Percentiles rank a stretch among this genome's conserved stretches.
Conservation (phyloP, 2,797 vertebrate species). For the Acanthis flammea region DNA sequence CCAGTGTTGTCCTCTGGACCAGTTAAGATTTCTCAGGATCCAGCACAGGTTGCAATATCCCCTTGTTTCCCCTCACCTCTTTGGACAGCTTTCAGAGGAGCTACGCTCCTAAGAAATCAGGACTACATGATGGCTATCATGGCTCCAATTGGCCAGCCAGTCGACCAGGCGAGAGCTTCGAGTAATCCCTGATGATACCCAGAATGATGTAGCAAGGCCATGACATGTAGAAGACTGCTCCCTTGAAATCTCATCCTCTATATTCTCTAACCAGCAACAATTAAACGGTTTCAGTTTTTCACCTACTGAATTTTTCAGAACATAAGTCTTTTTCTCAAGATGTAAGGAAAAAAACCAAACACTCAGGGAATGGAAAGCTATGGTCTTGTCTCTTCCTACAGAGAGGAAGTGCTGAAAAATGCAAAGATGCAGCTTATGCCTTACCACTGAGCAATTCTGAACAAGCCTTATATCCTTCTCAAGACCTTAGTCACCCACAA, state of each 20-base stretch:
- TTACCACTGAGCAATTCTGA: neutral
- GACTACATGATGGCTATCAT: neutral
- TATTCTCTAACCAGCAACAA: neutral
- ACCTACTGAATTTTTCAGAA: neutral
- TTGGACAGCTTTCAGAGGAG: neutral
- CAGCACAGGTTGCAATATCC: accelerated
- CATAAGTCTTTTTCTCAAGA: neutral
- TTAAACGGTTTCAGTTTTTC: neutral
- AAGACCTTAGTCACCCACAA: neutral
- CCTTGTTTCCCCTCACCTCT: neutral
- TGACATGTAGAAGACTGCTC: neutral
- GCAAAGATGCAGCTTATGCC: neutral
- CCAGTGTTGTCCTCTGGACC: neutral
- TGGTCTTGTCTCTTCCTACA: neutral
- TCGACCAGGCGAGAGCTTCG: neutral
- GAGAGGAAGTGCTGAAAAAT: neutral
- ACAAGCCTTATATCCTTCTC: neutral
- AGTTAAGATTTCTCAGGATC: neutral
- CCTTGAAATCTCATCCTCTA: neutral
- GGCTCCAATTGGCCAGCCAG: neutral
- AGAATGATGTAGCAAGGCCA: neutral
- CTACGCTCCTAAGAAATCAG: neutral
- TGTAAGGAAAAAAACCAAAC: neutral
- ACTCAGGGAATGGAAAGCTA: neutral
- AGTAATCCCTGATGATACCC: neutral